These are phyloP conservation scores for Periophthalmus modestus DNA, from an alignment of 2,113 vertebrate species.

Conservation along the genomic window DNA sequence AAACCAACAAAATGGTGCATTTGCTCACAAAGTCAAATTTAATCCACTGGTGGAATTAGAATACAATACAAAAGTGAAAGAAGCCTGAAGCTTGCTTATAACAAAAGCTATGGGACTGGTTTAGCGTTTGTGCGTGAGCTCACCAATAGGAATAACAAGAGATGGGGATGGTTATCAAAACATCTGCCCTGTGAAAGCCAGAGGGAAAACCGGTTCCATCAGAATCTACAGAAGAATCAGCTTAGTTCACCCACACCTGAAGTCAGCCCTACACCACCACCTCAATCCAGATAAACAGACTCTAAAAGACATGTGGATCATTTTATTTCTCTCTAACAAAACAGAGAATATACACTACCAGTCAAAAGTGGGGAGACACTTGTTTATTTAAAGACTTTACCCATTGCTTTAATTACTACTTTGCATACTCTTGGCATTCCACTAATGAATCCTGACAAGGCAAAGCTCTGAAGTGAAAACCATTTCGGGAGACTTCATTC, in stretches of 20 bases:
- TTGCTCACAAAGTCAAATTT: not conserved
- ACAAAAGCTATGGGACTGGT: not conserved
- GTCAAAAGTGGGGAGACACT: no score
- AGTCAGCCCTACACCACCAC: not conserved
- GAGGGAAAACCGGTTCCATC: not conserved
- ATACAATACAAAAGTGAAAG: not conserved
- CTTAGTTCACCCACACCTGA: not conserved
- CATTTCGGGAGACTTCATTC: no score
- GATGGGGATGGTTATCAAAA: not conserved
- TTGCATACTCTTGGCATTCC: no score
- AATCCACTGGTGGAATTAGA: no score
- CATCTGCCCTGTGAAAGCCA: not conserved
- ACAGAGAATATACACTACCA: not conserved
- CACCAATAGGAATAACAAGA: not conserved
- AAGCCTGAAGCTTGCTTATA: not conserved
- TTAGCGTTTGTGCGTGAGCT: not conserved
- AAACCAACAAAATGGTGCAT: not conserved
- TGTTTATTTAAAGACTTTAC: no score
- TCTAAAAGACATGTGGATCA: not conserved
- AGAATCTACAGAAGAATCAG: not conserved
- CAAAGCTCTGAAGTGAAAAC: no score
- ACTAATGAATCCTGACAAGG: no score
- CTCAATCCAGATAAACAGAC: not conserved
- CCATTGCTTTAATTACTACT: no score
- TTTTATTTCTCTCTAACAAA: not conserved